These are phyloP conservation scores for Zaprionus nigranus DNA, from an alignment of 1,140 invertebrate species.

Conservation along the genomic window DNA sequence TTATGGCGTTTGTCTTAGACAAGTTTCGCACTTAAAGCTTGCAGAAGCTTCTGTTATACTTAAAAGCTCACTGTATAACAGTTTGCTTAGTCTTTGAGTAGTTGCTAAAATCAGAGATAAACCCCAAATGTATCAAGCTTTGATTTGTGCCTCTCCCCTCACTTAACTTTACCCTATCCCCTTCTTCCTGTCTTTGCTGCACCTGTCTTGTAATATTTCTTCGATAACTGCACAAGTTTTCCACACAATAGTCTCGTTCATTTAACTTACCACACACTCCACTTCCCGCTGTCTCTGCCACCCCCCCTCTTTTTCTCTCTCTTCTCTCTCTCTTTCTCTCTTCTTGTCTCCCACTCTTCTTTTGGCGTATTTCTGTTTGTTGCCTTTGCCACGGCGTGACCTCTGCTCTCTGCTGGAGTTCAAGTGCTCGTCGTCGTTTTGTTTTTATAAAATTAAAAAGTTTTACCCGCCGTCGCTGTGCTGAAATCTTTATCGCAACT, in stretches of 20 bases:
- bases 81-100: not conserved
- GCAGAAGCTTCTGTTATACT: not conserved
- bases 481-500: slow-evolving; percentile 45
- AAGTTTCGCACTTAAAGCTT: not conserved
- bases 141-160: not conserved
- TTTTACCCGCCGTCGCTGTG: slow-evolving; percentile 45
- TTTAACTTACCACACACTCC: not conserved
- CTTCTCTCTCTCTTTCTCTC: not conserved
- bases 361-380: not conserved
- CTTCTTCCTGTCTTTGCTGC: not conserved
- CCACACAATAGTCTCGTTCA: slow-evolving; percentile 7
- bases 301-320: too few species aligned
- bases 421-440: slow-evolving; percentile 63
- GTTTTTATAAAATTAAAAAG: slow-evolving; percentile 78
- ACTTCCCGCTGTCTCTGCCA: too few species aligned
- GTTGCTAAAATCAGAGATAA: not conserved
- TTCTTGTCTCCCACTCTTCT: not conserved
- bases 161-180: too few species aligned
- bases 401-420: slow-evolving; percentile 50
- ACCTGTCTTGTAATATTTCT: slow-evolving; percentile 4
- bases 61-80: not conserved
- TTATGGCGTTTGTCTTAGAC: not conserved
- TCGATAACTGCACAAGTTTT: slow-evolving; percentile 18
- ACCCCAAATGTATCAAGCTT: not conserved
- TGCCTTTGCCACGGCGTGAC: slow-evolving; percentile 12